phyloP scores from a whole-genome alignment of 2,797 vertebrate genomes.

The Scleropages formosus region DNA sequence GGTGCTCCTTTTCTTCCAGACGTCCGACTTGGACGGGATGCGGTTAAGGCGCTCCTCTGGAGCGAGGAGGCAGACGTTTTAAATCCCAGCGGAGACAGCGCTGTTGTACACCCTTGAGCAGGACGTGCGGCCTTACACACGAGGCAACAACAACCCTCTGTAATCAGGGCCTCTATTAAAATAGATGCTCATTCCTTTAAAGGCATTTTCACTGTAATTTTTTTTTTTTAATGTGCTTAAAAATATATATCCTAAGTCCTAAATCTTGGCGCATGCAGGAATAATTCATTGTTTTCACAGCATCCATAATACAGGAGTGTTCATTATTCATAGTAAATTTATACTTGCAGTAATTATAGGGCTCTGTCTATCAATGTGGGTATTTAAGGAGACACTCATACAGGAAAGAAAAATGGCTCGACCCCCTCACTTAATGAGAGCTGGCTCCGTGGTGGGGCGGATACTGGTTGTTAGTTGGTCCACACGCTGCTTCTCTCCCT shows the following conservation, averaged over 20 bases:
- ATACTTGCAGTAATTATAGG: constrained; percentile 52
- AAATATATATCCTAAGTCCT: not conserved
- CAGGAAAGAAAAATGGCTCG: constrained; percentile 51
- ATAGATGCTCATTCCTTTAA: not conserved
- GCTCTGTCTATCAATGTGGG: constrained; percentile 48
- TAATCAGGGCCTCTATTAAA: not conserved
- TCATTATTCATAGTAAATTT: constrained; percentile 57
- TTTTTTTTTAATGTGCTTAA: not conserved
- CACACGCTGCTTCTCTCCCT: constrained; percentile 32
- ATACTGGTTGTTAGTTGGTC: constrained; percentile 40
- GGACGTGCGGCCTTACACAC: not conserved
- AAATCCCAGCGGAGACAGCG: not conserved
- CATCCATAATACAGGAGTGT: constrained; percentile 47
- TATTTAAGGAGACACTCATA: constrained; percentile 42
- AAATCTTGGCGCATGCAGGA: constrained; percentile 23
- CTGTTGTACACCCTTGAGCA: constrained; percentile 21
- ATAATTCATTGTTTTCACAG: constrained; percentile 48
- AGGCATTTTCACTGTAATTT: not conserved
- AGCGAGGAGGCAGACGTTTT: not conserved
- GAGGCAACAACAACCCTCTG: not conserved
- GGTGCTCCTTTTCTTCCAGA: not conserved
- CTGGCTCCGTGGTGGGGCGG: constrained; percentile 48
- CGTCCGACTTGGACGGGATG: not conserved
- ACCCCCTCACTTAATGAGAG: constrained; percentile 49
- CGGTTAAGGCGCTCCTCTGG: not conserved